phyloP scores from a whole-genome alignment of 37 sponge, comb jelly and placozoan genomes.

The Cladorhizidae sp. region DNA sequence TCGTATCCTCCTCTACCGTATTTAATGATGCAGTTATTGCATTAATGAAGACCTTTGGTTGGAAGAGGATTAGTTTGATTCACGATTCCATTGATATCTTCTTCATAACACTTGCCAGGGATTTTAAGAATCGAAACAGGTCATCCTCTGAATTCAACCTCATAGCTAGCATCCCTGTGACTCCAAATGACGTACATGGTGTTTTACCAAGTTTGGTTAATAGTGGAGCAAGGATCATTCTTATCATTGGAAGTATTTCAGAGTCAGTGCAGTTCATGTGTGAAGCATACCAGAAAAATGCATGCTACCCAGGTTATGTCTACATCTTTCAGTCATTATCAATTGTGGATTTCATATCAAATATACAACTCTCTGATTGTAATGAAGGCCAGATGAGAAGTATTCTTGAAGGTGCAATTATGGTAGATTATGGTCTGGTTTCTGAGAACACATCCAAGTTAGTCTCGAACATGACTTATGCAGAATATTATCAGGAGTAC shows the following conservation, averaged over 20 bases:
- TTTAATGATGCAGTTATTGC: slow-evolving; percentile 20
- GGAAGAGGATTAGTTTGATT: slow-evolving; percentile 17
- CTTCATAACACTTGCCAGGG: neutral
- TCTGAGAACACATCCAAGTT: neutral
- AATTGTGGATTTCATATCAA: neutral
- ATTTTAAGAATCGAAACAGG: neutral
- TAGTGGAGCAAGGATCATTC: slow-evolving; percentile 12
- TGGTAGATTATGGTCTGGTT: neutral
- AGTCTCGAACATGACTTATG: slow-evolving; percentile 20
- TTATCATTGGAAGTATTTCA: neutral
- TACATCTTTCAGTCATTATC: slow-evolving; percentile 18
- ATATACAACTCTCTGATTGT: neutral
- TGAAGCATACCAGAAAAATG: slow-evolving; percentile 10
- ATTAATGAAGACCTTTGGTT: slow-evolving; percentile 16
- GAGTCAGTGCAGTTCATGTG: slow-evolving; percentile 27
- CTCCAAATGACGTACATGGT: neutral
- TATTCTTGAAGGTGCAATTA: slow-evolving; percentile 23
- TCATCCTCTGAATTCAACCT: neutral
- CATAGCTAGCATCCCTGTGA: neutral
- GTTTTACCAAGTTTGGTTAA: neutral
- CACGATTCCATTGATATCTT: neutral
- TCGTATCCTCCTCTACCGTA: slow-evolving; percentile 7
- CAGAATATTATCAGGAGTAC: slow-evolving; percentile 26
- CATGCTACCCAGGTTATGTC: slow-evolving; percentile 27
- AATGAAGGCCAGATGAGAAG: neutral